Base-by-base conservation (phyloP, 2,797 vertebrate genomes). In the Melanotaenia boesemani region DNA sequence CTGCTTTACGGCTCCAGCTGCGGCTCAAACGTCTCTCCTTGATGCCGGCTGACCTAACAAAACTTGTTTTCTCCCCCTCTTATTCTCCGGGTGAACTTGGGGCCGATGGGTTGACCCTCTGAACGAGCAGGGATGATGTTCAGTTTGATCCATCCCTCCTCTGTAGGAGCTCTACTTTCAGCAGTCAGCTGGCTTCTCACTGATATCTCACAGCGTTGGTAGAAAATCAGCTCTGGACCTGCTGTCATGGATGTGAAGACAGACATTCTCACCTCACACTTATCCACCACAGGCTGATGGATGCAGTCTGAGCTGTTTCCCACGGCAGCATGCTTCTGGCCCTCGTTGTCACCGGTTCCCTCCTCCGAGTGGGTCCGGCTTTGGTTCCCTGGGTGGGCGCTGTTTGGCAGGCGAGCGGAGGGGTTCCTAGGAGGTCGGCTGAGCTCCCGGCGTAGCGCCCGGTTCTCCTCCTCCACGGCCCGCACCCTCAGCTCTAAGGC, bases 391-490 rank as follows among this genome's bases (percentile, higher is more conserved):
- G 66, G 96, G 41, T 68, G 95, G 62, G 73, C 50, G 5, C 36
- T 66, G 1, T 65, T 85, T 75, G 0, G 86, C 30, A 79, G 67
- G 71, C 75, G 82, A 0, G 81, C 94, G 0, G 87, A 76, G 0
- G 85, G 72, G 0, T 94, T 91, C 61, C 86, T 80, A 0, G 96
- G 96, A 0, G 95, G 96, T 83, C 94, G 93, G 91, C 96, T 97
- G 88, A 99, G 96, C 84, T 99, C 96, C 71, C 93, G 92, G 67
- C 97, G 96, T 37, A 98, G 95, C 0, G 88, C 95, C 0, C 95
- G 95, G 93, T 99, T 99, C 92, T 98, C 97, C 79, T 97, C 97
- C 90, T 99, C 98, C 85, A 99, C 96, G 50, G 97, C 96, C 0
- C 97, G 96, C 64, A 98, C 87, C 0, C 97, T 95, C 64, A 97